Evolutionary conservation across 2,113 vertebrate genomes (phyloP), one percentile per base, ranked within the genome.

Genomic region (Apodemus speciosus): DNA sequence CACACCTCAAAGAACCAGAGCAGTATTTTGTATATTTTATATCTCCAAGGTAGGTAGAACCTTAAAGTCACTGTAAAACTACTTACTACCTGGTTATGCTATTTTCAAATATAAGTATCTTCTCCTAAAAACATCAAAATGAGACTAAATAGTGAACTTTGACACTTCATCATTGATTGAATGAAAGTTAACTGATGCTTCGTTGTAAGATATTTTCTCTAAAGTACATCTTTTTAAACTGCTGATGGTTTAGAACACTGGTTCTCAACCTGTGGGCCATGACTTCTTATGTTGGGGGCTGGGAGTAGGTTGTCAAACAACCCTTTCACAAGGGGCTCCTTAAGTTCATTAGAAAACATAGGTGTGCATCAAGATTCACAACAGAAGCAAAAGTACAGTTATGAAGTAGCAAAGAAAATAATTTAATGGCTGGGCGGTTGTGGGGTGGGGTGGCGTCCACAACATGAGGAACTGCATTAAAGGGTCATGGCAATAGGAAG

Each of bases 41-140:
- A 75, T 35, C 66, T 69, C 80, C 93, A 5, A 95, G 38, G 1
- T 88, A 91, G 38, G 21, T 2, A 53, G 71, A 5, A 46, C 88
- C 68, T 91, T 80, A 64, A 2, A 64, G 46, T 2, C 40, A 56
- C 0, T 30, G 21, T 84, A 72, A 1, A 72, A 77, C 89, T 86
- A 92, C 79, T 62, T 77, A 3, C 64, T 60, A 69, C 18, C 68
- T 56, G 43, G 21, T 40, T 69, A 73, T 21, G 6, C 1, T 32
- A 38, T 94, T 97, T 95, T 85, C 16, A 46, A 53, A 92, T 56
- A 46, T 23, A 68, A 62, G 49, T 83, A 49, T 9, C 15, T 91
- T 56, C 49, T 68, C 62, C n/a, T 92, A 25, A 84, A 88, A 85
- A 32, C 30, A 66, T 66, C 51, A 49, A 94, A 89, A 27, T 6